Evolutionary conservation across 2,888 invertebrate species (phyloP), one percentile per base, ranked within the genome.

Genomic region (Nomada flava): DNA sequence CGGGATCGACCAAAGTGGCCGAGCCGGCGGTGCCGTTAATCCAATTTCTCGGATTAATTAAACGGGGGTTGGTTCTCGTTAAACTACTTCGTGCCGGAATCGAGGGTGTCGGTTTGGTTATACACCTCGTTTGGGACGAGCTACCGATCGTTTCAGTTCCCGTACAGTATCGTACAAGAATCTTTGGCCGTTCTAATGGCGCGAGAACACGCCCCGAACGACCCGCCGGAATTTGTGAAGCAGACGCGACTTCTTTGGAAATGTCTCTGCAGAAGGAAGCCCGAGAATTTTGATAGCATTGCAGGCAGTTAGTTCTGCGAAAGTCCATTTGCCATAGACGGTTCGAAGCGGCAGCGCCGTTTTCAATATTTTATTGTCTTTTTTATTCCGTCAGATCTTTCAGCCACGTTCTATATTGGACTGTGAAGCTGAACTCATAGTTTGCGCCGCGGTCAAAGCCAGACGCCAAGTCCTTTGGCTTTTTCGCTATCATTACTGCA

Each of bases 31-130:
- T 84, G 70, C 68, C 85, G 85, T 89, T 90, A 89, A 89, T 88
- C 89, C 88, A 89, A 88, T 90, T 90, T 85, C 85, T 79, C 82
- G 83, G 80, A 89, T 90, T 89, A 90, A 90, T 90, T 89, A 90
- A 90, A 88, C 87, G 84, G 74, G 59, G 72, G 70, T 70, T 64
- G 75, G 84, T 80, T 85, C 89, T 89, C 87, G 89, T 89, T 87
- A 87, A 89, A 83, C 82, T 82, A 79, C 79, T 84, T 85, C 79
- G 79, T 73, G 83, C 76, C 77, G 69, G 85, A 82, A 86, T 76
- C 79, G 79, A 29, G 67, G 68, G 69, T 80, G 85, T 89, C 82
- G 83, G 77, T 83, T 79, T 59, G 84, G 84, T 87, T 83, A 76
- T 79, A 78, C 87, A 83, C 85, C 78, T 87, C 86, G 82, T 86